phyloP scores from a whole-genome alignment of 2,113 vertebrate genomes.

The Eubucco bourcierii region DNA sequence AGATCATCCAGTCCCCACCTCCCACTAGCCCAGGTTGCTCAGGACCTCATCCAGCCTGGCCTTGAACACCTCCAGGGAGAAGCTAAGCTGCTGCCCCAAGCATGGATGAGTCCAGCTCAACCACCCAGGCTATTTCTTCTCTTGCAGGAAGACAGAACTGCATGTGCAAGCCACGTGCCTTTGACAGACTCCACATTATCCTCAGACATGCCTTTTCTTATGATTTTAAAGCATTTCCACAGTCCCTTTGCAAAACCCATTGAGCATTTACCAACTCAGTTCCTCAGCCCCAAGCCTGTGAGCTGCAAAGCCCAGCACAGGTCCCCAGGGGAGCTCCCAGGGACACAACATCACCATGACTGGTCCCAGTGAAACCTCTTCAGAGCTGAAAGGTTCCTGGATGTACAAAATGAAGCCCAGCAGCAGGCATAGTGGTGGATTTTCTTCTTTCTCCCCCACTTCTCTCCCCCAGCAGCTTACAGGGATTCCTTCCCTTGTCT shows the following conservation, averaged over 20 bases:
- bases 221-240: not conserved
- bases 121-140: accelerated
- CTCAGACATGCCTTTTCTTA: not conserved
- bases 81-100: accelerated
- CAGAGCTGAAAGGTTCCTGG: not conserved
- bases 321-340: not conserved
- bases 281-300: not conserved
- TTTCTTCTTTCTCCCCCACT: not conserved
- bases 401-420: not conserved
- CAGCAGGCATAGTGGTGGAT: no score
- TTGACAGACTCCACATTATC: accelerated
- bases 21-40: no score
- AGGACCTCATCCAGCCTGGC: no score
- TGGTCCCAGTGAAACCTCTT: not conserved
- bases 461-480: no score
- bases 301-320: not conserved
- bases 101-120: not conserved
- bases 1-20: no score
- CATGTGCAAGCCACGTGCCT: not conserved
- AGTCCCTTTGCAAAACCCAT: not conserved
- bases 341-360: no score
- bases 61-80: accelerated
- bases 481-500: not conserved
- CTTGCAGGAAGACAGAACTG: accelerated
- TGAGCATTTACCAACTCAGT: not conserved